phyloP scores from a whole-genome alignment of 2,888 invertebrate genomes.

The Fragum whitleyi region DNA sequence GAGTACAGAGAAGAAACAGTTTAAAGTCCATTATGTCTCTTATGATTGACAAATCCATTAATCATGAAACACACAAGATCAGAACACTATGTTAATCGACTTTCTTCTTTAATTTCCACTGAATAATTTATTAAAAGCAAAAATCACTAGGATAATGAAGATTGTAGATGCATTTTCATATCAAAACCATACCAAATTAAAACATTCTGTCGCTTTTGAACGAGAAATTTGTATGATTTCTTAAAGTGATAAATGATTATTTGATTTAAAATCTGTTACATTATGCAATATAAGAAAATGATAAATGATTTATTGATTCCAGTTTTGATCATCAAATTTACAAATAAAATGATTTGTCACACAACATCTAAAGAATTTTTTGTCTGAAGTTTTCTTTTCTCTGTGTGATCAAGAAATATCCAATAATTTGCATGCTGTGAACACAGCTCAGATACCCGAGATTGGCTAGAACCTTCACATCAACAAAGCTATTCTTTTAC shows the following conservation, averaged over 20 bases:
- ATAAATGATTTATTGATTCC: background rate
- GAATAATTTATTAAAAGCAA: no score
- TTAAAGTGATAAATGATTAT: background rate
- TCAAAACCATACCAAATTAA: no score
- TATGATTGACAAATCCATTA: no score
- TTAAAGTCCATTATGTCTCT: no score
- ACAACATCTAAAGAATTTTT: slow-evolving; percentile 3
- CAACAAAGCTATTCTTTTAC: background rate
- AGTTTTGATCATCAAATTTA: background rate
- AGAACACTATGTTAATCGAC: no score
- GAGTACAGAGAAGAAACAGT: no score
- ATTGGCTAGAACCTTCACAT: background rate
- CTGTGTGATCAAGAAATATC: background rate
- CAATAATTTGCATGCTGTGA: background rate
- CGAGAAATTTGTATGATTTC: background rate
- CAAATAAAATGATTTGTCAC: background rate
- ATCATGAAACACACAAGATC: no score
- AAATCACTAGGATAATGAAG: no score
- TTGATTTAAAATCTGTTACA: background rate
- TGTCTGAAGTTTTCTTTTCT: background rate
- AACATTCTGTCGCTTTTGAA: no score
- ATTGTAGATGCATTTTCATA: no score
- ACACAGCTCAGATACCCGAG: background rate
- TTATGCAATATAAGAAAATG: background rate
- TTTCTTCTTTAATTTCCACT: no score